These are phyloP conservation scores for Acleris sparsana DNA, from an alignment of 2,888 invertebrate species.

Conservation along the genomic window DNA sequence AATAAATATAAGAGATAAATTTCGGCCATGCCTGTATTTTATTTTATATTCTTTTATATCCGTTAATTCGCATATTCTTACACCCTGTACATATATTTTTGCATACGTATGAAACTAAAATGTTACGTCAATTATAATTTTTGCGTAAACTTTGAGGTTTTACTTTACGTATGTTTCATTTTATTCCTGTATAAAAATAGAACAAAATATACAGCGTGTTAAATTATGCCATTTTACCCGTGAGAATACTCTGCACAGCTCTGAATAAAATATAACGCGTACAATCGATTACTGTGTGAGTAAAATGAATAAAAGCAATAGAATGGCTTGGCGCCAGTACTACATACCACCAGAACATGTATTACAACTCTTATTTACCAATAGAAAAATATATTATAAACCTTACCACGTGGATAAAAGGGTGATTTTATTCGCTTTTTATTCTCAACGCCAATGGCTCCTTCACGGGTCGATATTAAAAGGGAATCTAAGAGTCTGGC, in stretches of 20 bases:
- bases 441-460: neutral
- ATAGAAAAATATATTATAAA: neutral
- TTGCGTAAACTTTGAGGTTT: too few relatives aligned
- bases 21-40: too few relatives aligned
- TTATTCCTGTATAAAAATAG: too few relatives aligned
- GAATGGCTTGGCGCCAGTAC: constrained; percentile 34
- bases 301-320: constrained; percentile 30
- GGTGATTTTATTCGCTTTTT: neutral
- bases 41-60: too few relatives aligned
- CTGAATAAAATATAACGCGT: constrained; percentile 58
- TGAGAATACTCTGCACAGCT: constrained; percentile 20
- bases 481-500: too few relatives aligned
- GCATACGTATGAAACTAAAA: too few relatives aligned
- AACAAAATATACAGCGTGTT: constrained; percentile 1
- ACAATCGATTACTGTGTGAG: constrained; percentile 37
- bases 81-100: too few relatives aligned
- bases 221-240: constrained; percentile 27
- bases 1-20: too few relatives aligned
- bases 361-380: constrained; percentile 1
- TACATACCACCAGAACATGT: constrained; percentile 28
- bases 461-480: too few relatives aligned
- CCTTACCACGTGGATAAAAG: neutral
- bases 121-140: too few relatives aligned
- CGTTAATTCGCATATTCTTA: too few relatives aligned
- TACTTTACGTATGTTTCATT: too few relatives aligned